phyloP scores from a whole-genome alignment of 2,888 invertebrate genomes.

The Stictocephala bisonia region DNA sequence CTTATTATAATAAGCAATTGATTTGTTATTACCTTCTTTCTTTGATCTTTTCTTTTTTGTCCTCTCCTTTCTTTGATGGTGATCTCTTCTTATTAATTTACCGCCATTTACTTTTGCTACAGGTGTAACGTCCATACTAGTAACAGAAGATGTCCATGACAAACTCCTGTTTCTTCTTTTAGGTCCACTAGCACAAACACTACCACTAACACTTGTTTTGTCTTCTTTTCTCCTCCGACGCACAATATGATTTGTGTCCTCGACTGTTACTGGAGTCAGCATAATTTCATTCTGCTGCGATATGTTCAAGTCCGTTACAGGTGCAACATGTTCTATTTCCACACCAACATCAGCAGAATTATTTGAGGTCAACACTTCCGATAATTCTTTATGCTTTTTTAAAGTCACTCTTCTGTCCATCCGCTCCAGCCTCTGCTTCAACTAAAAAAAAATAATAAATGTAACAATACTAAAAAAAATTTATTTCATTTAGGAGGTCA shows the following conservation, averaged over 20 bases:
- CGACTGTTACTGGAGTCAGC: conserved; percentile 19
- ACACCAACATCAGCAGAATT: neutral
- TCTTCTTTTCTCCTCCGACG: conserved; percentile 40
- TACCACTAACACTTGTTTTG: conserved; percentile 20
- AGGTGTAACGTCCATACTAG: conserved; percentile 18
- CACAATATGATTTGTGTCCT: conserved; percentile 34
- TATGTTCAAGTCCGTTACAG: no score
- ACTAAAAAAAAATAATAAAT: conserved; percentile 66
- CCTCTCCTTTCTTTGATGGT: conserved; percentile 26
- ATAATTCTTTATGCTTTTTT: conserved; percentile 62
- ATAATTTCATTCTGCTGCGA: no score
- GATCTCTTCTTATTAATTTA: conserved; percentile 32
- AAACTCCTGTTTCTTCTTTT: conserved; percentile 44
- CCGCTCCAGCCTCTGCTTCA: conserved; percentile 74
- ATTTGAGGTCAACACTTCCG: conserved; percentile 32
- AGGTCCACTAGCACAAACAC: conserved; percentile 32
- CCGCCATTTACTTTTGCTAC: conserved; percentile 40
- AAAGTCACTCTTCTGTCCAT: conserved; percentile 73
- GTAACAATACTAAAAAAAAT: conserved; percentile 20
- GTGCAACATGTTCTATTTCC: neutral
- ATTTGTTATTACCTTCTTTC: conserved; percentile 8
- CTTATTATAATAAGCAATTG: neutral
- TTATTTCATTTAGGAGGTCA: no score
- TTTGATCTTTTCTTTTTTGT: conserved; percentile 32
- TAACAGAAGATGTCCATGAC: conserved; percentile 42